These are phyloP conservation scores for Malacosoma neustria DNA, from an alignment of 2,888 invertebrate species.

Conservation along the genomic window DNA sequence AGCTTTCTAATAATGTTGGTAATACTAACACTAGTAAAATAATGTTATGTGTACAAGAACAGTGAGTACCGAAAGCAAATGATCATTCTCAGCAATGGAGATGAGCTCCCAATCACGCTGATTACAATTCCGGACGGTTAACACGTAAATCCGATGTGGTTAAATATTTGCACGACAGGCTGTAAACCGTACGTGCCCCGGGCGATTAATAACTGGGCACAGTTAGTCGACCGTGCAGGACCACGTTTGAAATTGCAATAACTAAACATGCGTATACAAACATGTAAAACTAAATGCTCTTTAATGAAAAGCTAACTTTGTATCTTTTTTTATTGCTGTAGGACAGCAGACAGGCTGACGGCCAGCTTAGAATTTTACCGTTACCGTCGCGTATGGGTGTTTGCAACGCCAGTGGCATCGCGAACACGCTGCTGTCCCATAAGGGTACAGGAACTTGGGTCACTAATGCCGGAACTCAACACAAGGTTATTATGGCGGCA, in stretches of 20 bases:
- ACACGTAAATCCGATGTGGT: slow-evolving; percentile 66
- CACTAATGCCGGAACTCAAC: too few relatives aligned
- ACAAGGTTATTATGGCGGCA: too few relatives aligned
- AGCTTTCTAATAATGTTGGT: too few relatives aligned
- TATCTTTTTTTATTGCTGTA: too few relatives aligned
- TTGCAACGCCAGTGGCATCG: too few relatives aligned
- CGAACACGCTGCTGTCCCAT: too few relatives aligned
- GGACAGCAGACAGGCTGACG: too few relatives aligned
- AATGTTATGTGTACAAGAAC: slow-evolving; percentile 10
- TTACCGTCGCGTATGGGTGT: too few relatives aligned
- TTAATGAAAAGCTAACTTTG: too few relatives aligned
- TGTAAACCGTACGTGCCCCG: slow-evolving; percentile 59
- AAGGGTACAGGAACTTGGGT: too few relatives aligned
- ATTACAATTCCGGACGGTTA: slow-evolving; percentile 63
- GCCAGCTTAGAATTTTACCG: too few relatives aligned
- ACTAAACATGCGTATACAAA: slow-evolving; percentile 9
- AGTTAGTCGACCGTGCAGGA: slow-evolving; percentile 47
- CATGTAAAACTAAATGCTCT: not conserved
- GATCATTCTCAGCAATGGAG: slow-evolving; percentile 14
- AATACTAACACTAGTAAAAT: too few relatives aligned
- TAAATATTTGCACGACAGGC: slow-evolving; percentile 72
- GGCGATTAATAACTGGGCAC: slow-evolving; percentile 45
- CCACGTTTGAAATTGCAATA: slow-evolving; percentile 38
- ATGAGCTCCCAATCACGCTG: slow-evolving; percentile 51
- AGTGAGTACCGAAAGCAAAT: not conserved